Evolutionary conservation across 2,113 vertebrate genomes (phyloP).

Genomic region (Labrus mixtus): DNA sequence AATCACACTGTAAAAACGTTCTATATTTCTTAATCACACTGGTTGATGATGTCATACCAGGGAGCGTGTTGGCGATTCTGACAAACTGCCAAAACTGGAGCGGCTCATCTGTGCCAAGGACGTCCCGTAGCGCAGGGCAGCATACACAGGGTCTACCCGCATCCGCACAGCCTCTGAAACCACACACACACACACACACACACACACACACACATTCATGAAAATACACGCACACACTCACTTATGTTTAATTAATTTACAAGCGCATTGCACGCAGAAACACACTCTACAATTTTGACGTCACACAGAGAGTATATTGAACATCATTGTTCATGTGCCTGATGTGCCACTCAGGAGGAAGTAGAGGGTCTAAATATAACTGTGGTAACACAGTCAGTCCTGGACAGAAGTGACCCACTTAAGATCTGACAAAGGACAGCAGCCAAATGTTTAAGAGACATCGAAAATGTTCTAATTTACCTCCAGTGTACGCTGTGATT

Average conservation of each 20-base stretch:
- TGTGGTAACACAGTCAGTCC: conserved; percentile 39
- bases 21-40: conserved; percentile 4
- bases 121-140: conserved; percentile 91
- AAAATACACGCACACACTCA: conserved; percentile 19
- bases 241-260: conserved; percentile 1
- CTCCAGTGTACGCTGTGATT: conserved; percentile 16
- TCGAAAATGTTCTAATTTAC: conserved; percentile 44
- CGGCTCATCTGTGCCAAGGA: conserved; percentile 91
- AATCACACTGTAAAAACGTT: background rate
- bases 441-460: conserved; percentile 61
- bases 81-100: conserved; percentile 91
- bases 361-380: conserved; percentile 67
- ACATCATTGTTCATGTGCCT: conserved; percentile 21
- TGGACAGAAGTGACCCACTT: conserved; percentile 75
- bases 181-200: conserved; percentile 54
- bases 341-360: conserved; percentile 56
- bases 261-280: conserved; percentile 15
- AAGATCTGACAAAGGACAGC: conserved; percentile 34
- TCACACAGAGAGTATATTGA: conserved; percentile 26
- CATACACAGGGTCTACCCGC: conserved; percentile 90
- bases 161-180: conserved; percentile 75
- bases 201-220: conserved; percentile 63
- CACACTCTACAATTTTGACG: conserved; percentile 28
- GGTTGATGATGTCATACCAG: conserved; percentile 82
- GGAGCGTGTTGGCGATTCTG: conserved; percentile 90